Evolutionary conservation across 2,113 vertebrate genomes (phyloP).

Genomic region (Perca fluviatilis): DNA sequence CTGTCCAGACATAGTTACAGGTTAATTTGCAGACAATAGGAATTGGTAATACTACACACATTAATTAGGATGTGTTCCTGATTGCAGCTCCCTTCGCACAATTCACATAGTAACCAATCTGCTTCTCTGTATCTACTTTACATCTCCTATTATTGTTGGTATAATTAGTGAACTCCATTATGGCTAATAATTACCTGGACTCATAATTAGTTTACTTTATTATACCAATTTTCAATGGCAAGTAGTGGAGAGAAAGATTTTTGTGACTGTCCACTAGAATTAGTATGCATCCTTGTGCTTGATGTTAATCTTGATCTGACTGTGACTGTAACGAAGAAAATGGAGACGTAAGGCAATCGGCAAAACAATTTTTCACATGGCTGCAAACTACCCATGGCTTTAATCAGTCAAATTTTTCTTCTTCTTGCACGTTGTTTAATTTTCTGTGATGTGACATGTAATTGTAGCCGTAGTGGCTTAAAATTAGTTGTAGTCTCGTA

Average conservation of each 20-base stretch:
- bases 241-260: neutral
- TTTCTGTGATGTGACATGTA: slow-evolving; percentile 11
- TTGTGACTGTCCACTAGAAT: neutral
- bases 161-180: neutral
- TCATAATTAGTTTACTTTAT: neutral
- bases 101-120: no score
- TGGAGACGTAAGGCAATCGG: neutral
- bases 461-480: slow-evolving; percentile 6
- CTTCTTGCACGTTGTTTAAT: neutral
- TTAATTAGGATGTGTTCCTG: neutral
- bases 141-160: neutral
- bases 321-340: neutral
- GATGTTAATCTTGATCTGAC: neutral
- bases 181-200: neutral
- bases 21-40: neutral
- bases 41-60: neutral
- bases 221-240: neutral
- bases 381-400: neutral
- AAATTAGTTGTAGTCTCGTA: neutral
- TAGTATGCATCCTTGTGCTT: neutral
- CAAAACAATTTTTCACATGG: slow-evolving; percentile 5
- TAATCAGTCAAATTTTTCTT: slow-evolving; percentile 6
- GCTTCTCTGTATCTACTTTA: neutral
- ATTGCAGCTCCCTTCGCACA: neutral
- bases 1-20: slow-evolving; percentile 12